These are phyloP conservation scores for Psix sp. DNA, from an alignment of 1,140 invertebrate genomes.

Conservation along the genomic window DNA sequence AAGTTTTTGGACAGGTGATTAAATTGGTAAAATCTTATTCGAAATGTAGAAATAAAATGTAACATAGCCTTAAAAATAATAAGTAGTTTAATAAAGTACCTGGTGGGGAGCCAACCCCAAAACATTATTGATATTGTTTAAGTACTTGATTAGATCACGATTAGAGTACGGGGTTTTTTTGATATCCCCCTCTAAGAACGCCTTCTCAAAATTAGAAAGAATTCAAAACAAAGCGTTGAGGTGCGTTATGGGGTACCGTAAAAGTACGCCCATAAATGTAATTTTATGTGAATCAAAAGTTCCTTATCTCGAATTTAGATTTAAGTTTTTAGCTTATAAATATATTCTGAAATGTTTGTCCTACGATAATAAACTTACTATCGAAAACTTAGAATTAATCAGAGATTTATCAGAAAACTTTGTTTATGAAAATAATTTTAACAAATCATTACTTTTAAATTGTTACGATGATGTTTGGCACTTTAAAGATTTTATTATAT, in stretches of 20 bases:
- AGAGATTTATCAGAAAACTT: no score
- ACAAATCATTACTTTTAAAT: no score
- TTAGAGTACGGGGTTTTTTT: conserved; percentile 22
- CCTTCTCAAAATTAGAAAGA: conserved; percentile 3
- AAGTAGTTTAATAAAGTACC: conserved; percentile 13
- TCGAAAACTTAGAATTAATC: background rate
- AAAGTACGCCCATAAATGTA: conserved; percentile 1
- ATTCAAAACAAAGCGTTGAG: no score
- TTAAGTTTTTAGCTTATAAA: conserved; percentile 1
- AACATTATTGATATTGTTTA: conserved; percentile 4
- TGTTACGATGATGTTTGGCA: no score
- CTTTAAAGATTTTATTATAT: no score
- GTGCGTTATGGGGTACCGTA: no score
- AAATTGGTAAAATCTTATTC: conserved; percentile 12
- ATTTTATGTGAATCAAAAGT: background rate
- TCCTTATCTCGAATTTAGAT: background rate
- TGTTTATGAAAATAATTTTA: no score
- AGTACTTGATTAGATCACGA: conserved; percentile 6
- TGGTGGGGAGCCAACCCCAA: conserved; percentile 25
- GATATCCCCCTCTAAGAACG: background rate
- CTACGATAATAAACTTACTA: background rate
- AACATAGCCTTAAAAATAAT: conserved; percentile 1
- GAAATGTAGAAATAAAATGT: background rate
- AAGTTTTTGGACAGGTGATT: conserved; percentile 17
- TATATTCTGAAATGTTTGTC: background rate